phyloP scores from a whole-genome alignment of 2,113 vertebrate genomes.

The Nannospalax galili region DNA sequence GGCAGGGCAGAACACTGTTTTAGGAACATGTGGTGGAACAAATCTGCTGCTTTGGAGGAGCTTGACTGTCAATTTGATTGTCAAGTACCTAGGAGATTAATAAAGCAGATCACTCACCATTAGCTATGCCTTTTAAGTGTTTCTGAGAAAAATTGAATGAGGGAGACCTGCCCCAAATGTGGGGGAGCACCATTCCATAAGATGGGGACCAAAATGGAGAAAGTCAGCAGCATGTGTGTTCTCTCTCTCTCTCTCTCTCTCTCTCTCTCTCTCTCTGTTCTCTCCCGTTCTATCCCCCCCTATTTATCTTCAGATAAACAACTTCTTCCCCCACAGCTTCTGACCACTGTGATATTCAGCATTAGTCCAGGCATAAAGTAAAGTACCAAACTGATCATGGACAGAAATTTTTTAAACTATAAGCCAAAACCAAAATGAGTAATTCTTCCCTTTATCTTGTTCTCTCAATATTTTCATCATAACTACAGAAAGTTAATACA shows the following conservation, averaged over 20 bases:
- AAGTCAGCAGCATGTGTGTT: neutral
- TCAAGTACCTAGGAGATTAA: neutral
- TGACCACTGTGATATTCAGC: neutral
- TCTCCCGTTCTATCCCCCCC: too few species aligned
- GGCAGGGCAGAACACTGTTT: neutral
- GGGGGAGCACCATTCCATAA: too few species aligned
- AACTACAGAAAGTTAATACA: neutral
- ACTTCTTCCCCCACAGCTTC: neutral
- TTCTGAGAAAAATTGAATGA: neutral
- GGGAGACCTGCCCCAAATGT: neutral
- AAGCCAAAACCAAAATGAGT: neutral
- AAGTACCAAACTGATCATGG: neutral
- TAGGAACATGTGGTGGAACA: neutral
- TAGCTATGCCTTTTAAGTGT: neutral
- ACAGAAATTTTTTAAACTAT: neutral
- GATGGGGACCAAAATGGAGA: neutral
- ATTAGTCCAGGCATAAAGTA: neutral
- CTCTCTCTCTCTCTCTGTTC: too few species aligned
- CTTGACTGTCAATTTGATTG: neutral
- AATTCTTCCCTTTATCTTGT: neutral
- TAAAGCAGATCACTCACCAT: neutral
- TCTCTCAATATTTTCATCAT: neutral
- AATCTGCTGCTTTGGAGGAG: neutral
- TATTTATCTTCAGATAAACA: neutral
- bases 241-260: too few species aligned